phyloP scores from a whole-genome alignment of 2,888 invertebrate species.

The Nowickia ferox region DNA sequence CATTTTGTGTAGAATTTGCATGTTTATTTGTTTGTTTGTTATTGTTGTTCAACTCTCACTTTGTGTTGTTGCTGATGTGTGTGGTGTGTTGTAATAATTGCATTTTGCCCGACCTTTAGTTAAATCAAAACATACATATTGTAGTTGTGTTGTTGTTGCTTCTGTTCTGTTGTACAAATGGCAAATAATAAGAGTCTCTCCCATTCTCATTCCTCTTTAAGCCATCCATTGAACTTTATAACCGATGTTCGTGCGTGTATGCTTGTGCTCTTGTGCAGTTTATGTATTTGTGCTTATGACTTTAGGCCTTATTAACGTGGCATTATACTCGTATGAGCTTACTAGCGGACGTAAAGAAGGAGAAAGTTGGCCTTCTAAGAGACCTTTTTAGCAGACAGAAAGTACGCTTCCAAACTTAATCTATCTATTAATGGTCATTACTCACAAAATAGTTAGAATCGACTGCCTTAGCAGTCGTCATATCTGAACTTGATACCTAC shows the following conservation, averaged over 20 bases:
- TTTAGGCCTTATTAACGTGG: conserved; percentile 65
- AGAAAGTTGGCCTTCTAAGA: too few species aligned
- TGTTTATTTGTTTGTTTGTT: conserved; percentile 14
- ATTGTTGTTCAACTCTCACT: conserved; percentile 36
- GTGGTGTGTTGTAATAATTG: conserved; percentile 62
- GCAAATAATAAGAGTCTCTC: conserved; percentile 49
- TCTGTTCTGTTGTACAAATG: background rate
- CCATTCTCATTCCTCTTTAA: conserved; percentile 45
- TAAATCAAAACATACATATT: conserved; percentile 60
- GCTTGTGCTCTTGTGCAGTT: background rate
- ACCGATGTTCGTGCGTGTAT: background rate
- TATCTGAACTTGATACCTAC: too few species aligned
- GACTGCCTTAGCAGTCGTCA: too few species aligned
- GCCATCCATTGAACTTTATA: conserved; percentile 34
- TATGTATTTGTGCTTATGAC: conserved; percentile 56
- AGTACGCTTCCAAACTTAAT: too few species aligned
- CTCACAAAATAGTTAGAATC: too few species aligned
- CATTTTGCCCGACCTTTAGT: conserved; percentile 67
- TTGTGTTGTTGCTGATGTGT: background rate
- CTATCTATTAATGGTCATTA: too few species aligned
- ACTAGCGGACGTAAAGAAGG: background rate
- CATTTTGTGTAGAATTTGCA: conserved; percentile 19
- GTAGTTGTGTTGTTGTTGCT: conserved; percentile 6
- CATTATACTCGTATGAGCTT: conserved; percentile 13
- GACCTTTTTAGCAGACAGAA: background rate